Base-by-base conservation (phyloP, 53 echinoderm and acorn worm species). In the Arbacia lixula region DNA sequence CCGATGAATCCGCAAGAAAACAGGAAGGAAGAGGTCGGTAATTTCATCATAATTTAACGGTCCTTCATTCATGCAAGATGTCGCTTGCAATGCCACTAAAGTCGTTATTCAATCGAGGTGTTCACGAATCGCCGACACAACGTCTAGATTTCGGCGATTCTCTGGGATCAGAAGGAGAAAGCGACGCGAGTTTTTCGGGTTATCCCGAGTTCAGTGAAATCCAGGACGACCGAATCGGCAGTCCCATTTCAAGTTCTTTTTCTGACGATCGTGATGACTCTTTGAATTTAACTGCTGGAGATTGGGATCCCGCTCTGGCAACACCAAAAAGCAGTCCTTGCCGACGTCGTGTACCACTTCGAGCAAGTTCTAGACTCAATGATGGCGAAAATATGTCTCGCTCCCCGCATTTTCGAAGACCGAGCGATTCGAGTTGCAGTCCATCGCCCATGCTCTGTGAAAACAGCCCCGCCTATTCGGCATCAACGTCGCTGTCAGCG, bases 301-400 rank as follows among this genome's bases (percentile, higher is more conserved):
- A 91, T 22, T 95, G 95, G 95, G 90, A 93, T 83, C 89, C 95
- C 16, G 92, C 89, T 31, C 74, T 95, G 20, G 95, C 91, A 66
- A 95, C 95, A 30, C 95, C 95, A 30, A 85, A 95, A 42, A 86
- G 89, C 38, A 95, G 93, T 33, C 93, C 95, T 30, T 22, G 83
- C 4, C 83, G 53, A 67, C 82, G 71, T 9, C 68, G 62, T 17
- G 61, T 79, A 24, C 68, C 84, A 53, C 68, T 56, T 31, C 52
- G 63, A 42, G 68, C 78, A 36, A 46, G 71, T 39, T 91, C 76
- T 34, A 76, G 76, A 57, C 36, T 54, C 1, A 35, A 55, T 24
- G 36, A 56, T 54, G 76, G 27, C 76, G 57, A 76, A 20, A 27
- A 76, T 25, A 55, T 57, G 12, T 20, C 25, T 1, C n/a, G 55